phyloP scores from a whole-genome alignment of 2,113 vertebrate genomes.

The Tachysurus fulvidraco region DNA sequence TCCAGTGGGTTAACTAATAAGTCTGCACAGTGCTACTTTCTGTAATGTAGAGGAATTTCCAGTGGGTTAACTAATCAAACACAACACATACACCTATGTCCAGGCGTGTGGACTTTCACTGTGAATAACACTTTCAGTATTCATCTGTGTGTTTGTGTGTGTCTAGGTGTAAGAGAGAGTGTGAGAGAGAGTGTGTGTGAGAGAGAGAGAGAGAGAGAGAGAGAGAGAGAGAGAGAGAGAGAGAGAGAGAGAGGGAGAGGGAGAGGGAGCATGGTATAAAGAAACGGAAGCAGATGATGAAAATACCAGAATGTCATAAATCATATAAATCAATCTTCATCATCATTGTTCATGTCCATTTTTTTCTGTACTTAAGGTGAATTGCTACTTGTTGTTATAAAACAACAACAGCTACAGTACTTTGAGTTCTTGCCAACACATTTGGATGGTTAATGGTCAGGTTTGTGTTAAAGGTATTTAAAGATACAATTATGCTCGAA shows the following conservation, averaged over 20 bases:
- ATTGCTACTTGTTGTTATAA: not conserved
- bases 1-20: conserved; percentile 36
- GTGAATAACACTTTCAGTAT: conserved; percentile 32
- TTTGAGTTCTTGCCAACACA: too few species aligned
- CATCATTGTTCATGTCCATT: not conserved
- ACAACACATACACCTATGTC: conserved; percentile 15
- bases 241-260: too few species aligned
- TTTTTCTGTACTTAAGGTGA: not conserved
- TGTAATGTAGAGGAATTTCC: conserved; percentile 33
- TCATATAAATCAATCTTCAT: not conserved
- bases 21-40: too few species aligned
- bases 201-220: not conserved
- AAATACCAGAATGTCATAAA: not conserved
- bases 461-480: not conserved
- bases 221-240: not conserved
- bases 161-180: not conserved
- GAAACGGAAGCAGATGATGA: not conserved
- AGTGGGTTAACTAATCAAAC: conserved; percentile 34
- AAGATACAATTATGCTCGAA: not conserved
- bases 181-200: not conserved
- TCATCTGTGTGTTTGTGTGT: conserved; percentile 19
- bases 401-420: too few species aligned
- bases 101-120: conserved; percentile 29
- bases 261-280: too few species aligned
- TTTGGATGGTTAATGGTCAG: not conserved